Conservation (phyloP, 2,797 vertebrate genomes). For the Pantherophis alleghaniensis region DNA sequence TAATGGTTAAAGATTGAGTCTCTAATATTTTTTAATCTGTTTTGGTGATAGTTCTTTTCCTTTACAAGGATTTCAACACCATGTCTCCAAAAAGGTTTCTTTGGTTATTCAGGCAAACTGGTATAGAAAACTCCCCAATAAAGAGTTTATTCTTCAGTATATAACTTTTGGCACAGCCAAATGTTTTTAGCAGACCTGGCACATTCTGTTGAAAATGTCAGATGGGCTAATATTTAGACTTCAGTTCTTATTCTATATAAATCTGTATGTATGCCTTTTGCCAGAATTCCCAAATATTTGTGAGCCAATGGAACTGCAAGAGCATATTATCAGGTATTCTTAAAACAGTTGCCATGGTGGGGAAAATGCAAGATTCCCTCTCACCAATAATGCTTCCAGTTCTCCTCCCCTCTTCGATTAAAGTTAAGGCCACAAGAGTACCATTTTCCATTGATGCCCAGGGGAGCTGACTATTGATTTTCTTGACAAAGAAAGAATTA, state of each 20-base stretch:
- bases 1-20: background rate
- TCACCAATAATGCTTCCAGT: background rate
- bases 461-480: background rate
- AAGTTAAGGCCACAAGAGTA: background rate
- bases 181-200: background rate
- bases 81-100: conserved; percentile 7
- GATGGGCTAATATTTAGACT: background rate
- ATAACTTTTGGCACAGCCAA: background rate
- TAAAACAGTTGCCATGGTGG: background rate
- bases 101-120: background rate
- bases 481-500: background rate
- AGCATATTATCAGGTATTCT: background rate
- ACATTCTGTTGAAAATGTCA: background rate
- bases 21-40: background rate
- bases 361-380: background rate
- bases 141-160: conserved; percentile 14
- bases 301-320: background rate
- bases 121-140: background rate
- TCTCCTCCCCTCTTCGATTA: background rate
- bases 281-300: background rate
- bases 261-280: background rate
- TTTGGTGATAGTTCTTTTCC: background rate
- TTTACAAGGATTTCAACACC: background rate
- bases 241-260: background rate
- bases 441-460: background rate